Conservation (phyloP, 2,113 vertebrate genomes). For the Anolis carolinensis region DNA sequence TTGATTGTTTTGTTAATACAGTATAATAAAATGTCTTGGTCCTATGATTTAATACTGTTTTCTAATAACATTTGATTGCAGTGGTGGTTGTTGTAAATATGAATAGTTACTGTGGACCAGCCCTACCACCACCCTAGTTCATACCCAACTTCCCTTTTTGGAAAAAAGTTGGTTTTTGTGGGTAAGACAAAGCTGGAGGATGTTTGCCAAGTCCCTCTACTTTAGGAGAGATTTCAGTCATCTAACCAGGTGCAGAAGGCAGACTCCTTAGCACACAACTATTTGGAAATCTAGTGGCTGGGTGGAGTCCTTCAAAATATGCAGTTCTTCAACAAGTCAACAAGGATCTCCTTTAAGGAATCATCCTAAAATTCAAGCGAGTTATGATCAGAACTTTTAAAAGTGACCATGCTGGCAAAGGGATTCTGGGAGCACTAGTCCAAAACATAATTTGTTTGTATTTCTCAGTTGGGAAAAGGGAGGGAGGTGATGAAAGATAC, state of each 20-base stretch:
- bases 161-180: neutral
- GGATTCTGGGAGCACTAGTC: no score
- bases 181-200: neutral
- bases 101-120: neutral
- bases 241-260: neutral
- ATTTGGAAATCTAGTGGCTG: neutral
- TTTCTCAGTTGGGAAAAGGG: no score
- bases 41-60: neutral
- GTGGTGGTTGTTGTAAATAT: neutral
- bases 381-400: neutral
- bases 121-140: neutral
- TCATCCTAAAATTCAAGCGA: neutral
- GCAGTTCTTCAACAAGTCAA: neutral
- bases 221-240: neutral
- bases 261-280: neutral
- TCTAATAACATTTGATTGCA: neutral
- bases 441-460: no score
- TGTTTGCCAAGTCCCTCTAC: neutral
- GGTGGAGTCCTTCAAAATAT: neutral
- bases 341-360: neutral
- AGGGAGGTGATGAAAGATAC: no score
- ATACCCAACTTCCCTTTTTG: neutral
- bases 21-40: neutral
- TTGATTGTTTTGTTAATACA: neutral
- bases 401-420: no score